Evolutionary conservation across 2,113 vertebrate species (phyloP), one percentile per base, ranked within the genome.

Genomic region (Muntiacus muntjak): DNA sequence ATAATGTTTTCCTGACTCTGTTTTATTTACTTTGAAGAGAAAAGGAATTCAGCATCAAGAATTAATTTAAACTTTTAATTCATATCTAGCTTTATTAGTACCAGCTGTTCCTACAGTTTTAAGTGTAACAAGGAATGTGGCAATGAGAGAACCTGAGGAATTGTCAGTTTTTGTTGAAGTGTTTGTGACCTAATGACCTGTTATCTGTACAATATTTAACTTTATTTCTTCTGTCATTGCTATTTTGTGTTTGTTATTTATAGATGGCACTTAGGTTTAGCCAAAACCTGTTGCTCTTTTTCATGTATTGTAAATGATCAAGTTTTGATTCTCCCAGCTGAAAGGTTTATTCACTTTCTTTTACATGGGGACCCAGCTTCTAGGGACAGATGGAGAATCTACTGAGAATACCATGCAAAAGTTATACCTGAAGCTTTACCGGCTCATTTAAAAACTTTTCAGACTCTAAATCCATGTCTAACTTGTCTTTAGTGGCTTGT

Each of bases 51-150:
- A 90, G 7, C 54, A 33, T 90, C 36, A 64, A 64, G 58, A 97
- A 89, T 93, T 86, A 78, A 92, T 82, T 95, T 64, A 76, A 88
- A 76, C 30, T 88, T 87, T 79, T 86, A 40, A 82, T 85, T 82
- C 16, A 52, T n/a, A 74, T 74, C 36, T 82, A 45, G 45, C 54
- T 95, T 90, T 74, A 52, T 90, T 95, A 76, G 19, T 78, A 67
- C 64, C 33, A 89, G 40, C 17, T 83, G n/a, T 91, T 93, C n/a
- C 21, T 71, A 21, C 8, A 58, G 79, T 86, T 86, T 43, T 26
- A 19, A 25, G 50, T 84, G 19, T 79, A 60, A 60, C 87, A 45
- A 89, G 81, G 60, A 93, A 62, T 90, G 89, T 55, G 62, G 67
- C 30, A 87, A 6, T 50, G 54, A 94, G 55, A 82, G 19, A 94